These are phyloP conservation scores for Actenoides lindsayi DNA, from an alignment of 2,113 vertebrate genomes.

Conservation along the genomic window DNA sequence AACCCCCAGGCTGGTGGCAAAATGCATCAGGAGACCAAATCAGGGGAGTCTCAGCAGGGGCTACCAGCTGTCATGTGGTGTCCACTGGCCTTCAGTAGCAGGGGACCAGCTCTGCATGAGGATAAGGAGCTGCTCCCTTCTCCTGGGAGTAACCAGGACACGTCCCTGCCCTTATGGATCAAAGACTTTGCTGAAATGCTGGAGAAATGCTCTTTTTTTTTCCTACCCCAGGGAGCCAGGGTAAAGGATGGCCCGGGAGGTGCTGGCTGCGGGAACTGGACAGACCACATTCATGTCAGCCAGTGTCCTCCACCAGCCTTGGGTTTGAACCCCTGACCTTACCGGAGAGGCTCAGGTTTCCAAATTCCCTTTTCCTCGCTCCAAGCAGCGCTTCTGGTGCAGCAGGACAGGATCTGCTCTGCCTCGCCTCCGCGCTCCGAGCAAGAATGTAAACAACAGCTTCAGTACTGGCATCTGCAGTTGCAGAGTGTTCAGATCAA, in stretches of 20 bases:
- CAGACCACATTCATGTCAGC: not conserved
- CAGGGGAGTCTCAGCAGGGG: not conserved
- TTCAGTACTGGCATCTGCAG: not conserved
- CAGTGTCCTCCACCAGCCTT: not conserved
- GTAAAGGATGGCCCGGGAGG: not conserved
- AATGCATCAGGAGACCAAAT: fast-evolving
- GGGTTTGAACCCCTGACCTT: constrained; percentile 12
- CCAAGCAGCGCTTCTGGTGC: not conserved
- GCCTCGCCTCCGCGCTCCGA: not conserved
- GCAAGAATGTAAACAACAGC: not conserved
- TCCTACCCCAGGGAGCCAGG: not conserved
- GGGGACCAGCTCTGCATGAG: not conserved
- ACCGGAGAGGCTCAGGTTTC: not conserved
- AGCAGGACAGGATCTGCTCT: not conserved
- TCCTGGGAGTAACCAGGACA: not conserved
- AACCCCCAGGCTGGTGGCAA: fast-evolving
- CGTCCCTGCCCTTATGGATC: fast-evolving
- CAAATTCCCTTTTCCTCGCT: not conserved
- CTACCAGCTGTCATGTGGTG: not conserved
- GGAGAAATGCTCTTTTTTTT: not conserved
- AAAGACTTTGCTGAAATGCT: fast-evolving
- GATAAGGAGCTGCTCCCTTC: not conserved
- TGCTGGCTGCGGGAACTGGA: not conserved
- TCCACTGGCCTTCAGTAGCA: not conserved
- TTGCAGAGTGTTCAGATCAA: not conserved